A percentile compares a stretch with the other conserved stretches of the same genome.
Conservation (phyloP, 2,797 vertebrate species). For the Buphagus erythrorhynchus region DNA sequence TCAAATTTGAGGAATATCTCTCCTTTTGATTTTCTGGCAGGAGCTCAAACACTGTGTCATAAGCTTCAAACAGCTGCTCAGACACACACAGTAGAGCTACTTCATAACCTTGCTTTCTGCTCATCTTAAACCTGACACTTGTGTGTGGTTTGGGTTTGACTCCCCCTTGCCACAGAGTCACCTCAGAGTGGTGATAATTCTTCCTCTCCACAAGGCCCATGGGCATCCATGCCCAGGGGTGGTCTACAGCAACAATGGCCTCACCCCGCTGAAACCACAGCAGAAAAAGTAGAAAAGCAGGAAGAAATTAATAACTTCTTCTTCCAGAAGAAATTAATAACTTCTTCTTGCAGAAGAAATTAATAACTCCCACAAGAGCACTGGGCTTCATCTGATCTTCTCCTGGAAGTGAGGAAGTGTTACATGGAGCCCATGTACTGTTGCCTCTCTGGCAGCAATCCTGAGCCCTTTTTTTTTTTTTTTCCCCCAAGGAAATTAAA, state of each 20-base stretch:
- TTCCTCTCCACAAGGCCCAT: accelerated
- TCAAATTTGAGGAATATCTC: not conserved
- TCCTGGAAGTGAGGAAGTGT: not conserved
- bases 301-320: not conserved
- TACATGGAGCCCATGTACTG: accelerated
- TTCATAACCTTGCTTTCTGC: not conserved
- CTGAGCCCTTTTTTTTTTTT: not conserved
- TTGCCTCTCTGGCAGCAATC: not conserved
- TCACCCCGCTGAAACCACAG: not conserved
- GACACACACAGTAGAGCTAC: not conserved
- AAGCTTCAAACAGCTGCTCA: not conserved
- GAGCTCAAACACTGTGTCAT: not conserved
- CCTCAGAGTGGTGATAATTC: not conserved
- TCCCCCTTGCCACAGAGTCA: not conserved
- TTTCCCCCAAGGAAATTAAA: not conserved
- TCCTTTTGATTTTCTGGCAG: not conserved
- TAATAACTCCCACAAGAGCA: not conserved
- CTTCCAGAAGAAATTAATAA: not conserved
- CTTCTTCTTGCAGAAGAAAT: not conserved
- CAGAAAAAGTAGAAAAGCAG: not conserved
- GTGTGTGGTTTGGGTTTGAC: not conserved
- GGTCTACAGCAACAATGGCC: not conserved
- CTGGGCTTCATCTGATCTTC: not conserved
- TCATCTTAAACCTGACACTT: not conserved
- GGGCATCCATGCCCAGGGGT: not conserved